Percentiles rank a stretch among this genome's conserved stretches.
These are phyloP conservation scores for Platynereis dumerilii DNA, from an alignment of 2,888 invertebrate genomes.

Conservation along the genomic window DNA sequence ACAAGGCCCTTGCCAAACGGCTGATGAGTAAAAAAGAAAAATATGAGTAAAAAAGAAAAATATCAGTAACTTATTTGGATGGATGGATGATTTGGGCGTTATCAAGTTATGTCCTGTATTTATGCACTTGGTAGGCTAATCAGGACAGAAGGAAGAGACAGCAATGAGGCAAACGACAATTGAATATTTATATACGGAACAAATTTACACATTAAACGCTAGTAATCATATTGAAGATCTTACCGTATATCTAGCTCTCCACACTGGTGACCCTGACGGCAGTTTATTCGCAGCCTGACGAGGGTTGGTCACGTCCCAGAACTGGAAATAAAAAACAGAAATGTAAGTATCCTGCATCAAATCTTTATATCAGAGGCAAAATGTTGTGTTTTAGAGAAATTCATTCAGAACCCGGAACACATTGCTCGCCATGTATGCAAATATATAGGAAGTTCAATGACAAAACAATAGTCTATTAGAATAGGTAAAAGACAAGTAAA, in stretches of 20 bases:
- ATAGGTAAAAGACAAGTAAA: neutral
- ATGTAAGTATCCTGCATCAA: too few relatives aligned
- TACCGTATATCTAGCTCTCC: conserved; percentile 89
- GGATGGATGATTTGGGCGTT: neutral
- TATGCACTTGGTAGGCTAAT: too few relatives aligned
- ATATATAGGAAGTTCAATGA: neutral
- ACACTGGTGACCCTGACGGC: conserved; percentile 77
- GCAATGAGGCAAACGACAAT: too few relatives aligned
- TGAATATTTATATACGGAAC: too few relatives aligned
- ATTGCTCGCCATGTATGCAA: neutral
- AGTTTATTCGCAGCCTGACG: conserved; percentile 83
- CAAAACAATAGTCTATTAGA: neutral
- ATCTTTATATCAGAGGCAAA: too few relatives aligned
- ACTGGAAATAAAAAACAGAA: conserved; percentile 63
- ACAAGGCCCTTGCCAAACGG: conserved; percentile 92
- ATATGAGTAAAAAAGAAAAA: neutral
- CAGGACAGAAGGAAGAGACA: too few relatives aligned
- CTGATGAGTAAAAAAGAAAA: conserved; percentile 58
- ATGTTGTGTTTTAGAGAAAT: too few relatives aligned
- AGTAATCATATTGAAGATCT: conserved; percentile 24
- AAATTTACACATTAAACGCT: too few relatives aligned
- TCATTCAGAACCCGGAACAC: too few relatives aligned
- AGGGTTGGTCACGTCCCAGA: conserved; percentile 88
- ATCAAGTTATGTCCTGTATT: too few relatives aligned
- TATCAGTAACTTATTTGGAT: neutral